Conservation (phyloP, 2,113 vertebrate genomes). For the Hippoglossus stenolepis region DNA sequence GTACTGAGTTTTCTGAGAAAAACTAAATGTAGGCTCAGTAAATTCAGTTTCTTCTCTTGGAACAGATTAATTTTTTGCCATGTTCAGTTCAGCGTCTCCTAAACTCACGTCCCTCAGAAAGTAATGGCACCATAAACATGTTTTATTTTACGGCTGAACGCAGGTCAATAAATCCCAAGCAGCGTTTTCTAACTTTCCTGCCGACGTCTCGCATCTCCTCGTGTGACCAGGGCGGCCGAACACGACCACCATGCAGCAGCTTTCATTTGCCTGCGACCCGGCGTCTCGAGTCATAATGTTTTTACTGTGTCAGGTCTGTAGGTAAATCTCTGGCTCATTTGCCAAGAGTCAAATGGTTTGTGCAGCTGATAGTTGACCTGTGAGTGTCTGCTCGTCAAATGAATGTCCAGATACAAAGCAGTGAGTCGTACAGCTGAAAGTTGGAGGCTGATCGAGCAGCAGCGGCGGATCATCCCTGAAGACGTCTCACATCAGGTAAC, state of each 20-base stretch:
- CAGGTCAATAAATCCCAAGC: neutral
- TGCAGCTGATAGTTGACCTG: neutral
- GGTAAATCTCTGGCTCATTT: slow-evolving; percentile 43
- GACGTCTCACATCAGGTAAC: neutral
- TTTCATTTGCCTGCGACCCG: neutral
- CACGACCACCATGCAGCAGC: neutral
- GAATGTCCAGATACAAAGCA: neutral
- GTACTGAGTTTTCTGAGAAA: no score
- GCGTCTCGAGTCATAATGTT: neutral
- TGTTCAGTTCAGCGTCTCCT: neutral
- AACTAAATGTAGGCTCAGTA: no score
- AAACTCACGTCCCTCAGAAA: neutral
- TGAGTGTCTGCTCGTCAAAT: slow-evolving; percentile 25
- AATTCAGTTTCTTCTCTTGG: neutral
- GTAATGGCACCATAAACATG: neutral
- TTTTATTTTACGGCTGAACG: neutral
- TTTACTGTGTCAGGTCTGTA: neutral
- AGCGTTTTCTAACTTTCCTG: no score
- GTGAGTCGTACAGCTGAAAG: neutral
- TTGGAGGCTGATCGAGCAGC: neutral
- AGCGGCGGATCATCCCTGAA: neutral
- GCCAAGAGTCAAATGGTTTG: slow-evolving; percentile 46
- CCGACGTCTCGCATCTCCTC: neutral
- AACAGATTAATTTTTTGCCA: neutral
- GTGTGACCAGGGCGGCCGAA: neutral